Conservation (phyloP, 2,888 invertebrate genomes). For the Ernsta delagoae region DNA sequence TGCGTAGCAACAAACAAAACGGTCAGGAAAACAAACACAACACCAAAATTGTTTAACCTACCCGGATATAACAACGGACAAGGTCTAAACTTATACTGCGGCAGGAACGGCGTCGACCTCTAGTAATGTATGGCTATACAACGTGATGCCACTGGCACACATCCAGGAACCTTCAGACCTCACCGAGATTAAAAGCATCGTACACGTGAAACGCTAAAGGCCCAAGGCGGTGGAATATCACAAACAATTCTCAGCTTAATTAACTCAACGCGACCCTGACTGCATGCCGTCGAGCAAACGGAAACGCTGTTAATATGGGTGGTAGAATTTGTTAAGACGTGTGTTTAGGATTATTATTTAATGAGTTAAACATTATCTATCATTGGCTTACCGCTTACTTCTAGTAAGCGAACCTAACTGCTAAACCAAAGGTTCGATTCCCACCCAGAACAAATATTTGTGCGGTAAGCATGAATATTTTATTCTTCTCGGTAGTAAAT, state of each 20-base stretch:
- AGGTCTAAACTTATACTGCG: constrained; percentile 11
- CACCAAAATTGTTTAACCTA: neutral
- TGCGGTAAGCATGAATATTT: too few species aligned
- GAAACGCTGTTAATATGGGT: neutral
- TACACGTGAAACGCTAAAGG: constrained; percentile 8
- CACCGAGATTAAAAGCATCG: constrained; percentile 21
- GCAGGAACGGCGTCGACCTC: constrained; percentile 2
- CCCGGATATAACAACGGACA: neutral
- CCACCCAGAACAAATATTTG: too few species aligned
- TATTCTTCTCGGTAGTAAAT: too few species aligned
- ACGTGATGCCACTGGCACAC: constrained; percentile 24
- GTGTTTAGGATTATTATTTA: neutral
- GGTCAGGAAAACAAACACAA: neutral
- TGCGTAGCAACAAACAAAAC: neutral
- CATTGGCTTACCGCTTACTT: too few species aligned
- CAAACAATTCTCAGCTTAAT: constrained; percentile 15
- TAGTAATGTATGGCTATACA: constrained; percentile 15
- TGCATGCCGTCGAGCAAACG: neutral
- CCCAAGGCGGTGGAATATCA: constrained; percentile 8
- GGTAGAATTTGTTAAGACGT: constrained; percentile 4
- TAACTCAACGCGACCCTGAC: constrained; percentile 6
- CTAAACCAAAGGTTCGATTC: too few species aligned
- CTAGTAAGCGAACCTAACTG: too few species aligned
- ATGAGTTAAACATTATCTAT: too few species aligned
- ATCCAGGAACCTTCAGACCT: constrained; percentile 23